Base-by-base conservation (phyloP, 1,140 invertebrate genomes). In the Andrena cerasifolii region DNA sequence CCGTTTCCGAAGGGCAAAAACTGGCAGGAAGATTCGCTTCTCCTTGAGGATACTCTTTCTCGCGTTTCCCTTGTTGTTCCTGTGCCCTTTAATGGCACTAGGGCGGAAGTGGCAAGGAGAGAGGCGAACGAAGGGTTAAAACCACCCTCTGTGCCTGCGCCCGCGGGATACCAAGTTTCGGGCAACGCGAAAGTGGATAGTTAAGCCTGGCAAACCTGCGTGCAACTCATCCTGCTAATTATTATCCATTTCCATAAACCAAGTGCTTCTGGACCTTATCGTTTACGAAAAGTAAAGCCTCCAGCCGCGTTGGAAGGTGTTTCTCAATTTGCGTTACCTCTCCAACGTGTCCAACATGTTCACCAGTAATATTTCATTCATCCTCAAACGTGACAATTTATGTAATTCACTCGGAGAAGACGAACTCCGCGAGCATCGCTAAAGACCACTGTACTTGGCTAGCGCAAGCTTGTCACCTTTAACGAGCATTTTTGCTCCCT, bases 151-250 rank as follows among this genome's bases (percentile, higher is more conserved):
- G 68, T 73, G n/a, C n/a, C 47, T 72, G 33, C 76, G 56, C 76
- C 63, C 75, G 66, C 72, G 77, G 78, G 82, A 80, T 68, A 61
- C 49, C 43, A 84, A 84, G 81, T 84, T 84, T 84, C 83, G 24
- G 54, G 51, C 51, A 81, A 81, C 78, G 84, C 49, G 82, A 70
- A 85, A 84, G 68, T 74, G 68, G 65, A 59, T 84, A 85, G 74
- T 81, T 84, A 85, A 85, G 74, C 73, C 68, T n/a, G 18, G 18
- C 33, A 28, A 61, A 63, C 33, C 65, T 56, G 31, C n/a, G 73
- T 45, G 56, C 66, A 53, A 77, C 67, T 77, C 78, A 49, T 80
- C 77, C 28, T 51, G 24, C 56, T 83, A 84, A 84, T 84, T 84
- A 84, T 80, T 80, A 83, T 82, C 67, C 77, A 84, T 83, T 80